Percentiles rank a stretch among this genome's conserved stretches.
These are phyloP conservation scores for Thymelicus sylvestris DNA, from an alignment of 2,888 invertebrate species.

Conservation along the genomic window DNA sequence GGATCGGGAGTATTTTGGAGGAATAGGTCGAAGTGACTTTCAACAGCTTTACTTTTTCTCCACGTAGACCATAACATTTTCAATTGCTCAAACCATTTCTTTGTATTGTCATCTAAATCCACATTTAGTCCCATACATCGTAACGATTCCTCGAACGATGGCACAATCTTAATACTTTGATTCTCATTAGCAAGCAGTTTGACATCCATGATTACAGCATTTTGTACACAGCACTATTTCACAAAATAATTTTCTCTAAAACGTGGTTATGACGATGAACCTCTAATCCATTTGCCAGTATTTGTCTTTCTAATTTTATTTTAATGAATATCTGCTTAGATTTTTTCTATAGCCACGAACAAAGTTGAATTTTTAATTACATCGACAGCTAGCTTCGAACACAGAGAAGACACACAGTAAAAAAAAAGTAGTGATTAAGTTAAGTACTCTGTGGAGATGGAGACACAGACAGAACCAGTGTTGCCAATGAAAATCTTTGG, in stretches of 20 bases:
- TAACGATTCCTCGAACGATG: constrained; percentile 74
- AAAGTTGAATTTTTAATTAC: too few relatives aligned
- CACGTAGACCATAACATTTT: constrained; percentile 76
- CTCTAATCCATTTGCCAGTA: too few relatives aligned
- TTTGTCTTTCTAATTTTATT: too few relatives aligned
- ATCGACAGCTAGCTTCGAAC: too few relatives aligned
- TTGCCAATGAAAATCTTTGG: too few relatives aligned
- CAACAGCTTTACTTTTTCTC: constrained; percentile 84
- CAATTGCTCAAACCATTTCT: constrained; percentile 72
- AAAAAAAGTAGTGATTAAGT: too few relatives aligned
- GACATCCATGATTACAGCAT: constrained; percentile 54
- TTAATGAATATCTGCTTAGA: too few relatives aligned
- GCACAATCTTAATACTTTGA: constrained; percentile 77
- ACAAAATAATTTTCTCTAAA: neutral
- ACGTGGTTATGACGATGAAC: too few relatives aligned
- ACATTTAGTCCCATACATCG: constrained; percentile 68
- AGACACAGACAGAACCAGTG: too few relatives aligned
- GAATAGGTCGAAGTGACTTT: constrained; percentile 74
- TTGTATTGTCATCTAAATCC: constrained; percentile 67
- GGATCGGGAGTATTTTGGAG: constrained; percentile 83
- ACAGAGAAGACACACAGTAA: too few relatives aligned
- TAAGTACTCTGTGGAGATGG: too few relatives aligned
- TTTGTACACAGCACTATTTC: constrained; percentile 3
- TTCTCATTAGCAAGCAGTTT: constrained; percentile 62
- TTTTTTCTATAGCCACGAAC: too few relatives aligned